Conservation (phyloP, 2,888 invertebrate species). For the Leucophenga montana region DNA sequence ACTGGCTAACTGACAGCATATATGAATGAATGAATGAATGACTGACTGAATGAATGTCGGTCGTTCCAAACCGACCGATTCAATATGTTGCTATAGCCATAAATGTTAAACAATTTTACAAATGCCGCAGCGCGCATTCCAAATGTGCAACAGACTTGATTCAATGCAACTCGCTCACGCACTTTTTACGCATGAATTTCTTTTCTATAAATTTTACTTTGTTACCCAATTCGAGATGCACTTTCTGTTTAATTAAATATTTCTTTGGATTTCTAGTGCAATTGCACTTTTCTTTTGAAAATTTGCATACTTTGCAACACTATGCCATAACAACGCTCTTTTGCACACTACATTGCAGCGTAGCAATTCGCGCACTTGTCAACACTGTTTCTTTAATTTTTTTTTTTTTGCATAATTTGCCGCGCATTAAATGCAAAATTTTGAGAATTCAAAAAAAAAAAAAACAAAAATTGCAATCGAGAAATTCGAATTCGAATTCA, state of each 20-base stretch:
- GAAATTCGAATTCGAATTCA: neutral
- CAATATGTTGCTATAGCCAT: constrained; percentile 22
- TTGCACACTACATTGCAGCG: neutral
- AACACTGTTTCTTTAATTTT: too few species aligned
- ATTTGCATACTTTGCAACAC: constrained; percentile 22
- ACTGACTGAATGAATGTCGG: constrained; percentile 43
- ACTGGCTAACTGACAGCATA: too few species aligned
- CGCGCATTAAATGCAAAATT: constrained; percentile 1
- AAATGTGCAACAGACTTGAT: neutral
- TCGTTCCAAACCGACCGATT: constrained; percentile 32
- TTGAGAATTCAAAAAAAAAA: constrained; percentile 29
- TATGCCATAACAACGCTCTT: neutral
- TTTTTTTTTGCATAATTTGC: neutral
- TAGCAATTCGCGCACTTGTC: neutral
- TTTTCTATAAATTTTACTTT: constrained; percentile 38
- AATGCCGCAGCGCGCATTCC: neutral
- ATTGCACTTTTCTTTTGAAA: neutral
- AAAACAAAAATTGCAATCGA: neutral
- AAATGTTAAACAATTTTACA: constrained; percentile 31
- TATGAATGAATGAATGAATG: constrained; percentile 1
- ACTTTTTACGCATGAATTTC: constrained; percentile 32
- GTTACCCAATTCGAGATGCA: constrained; percentile 36
- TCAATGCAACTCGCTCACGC: neutral
- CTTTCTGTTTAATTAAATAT: constrained; percentile 34
- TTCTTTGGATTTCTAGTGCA: too few species aligned